Evolutionary conservation across 2,888 invertebrate species (phyloP).

Genomic region (Mesorhabditis spiculigera): DNA sequence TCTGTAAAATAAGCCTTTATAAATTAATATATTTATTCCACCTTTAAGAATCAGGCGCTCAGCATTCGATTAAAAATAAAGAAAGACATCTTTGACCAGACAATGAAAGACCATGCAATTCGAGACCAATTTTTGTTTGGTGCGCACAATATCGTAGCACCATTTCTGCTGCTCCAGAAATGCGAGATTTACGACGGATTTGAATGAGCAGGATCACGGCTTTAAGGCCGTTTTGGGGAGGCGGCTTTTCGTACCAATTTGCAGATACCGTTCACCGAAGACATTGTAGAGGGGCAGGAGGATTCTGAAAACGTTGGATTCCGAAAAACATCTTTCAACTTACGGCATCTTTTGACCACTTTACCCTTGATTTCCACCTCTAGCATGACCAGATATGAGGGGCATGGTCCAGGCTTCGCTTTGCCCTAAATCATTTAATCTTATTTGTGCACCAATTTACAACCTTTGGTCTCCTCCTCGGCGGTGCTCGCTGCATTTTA

Average conservation of each 20-base stretch:
- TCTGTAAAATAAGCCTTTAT: too few relatives aligned
- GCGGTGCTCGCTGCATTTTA: conserved; percentile 5
- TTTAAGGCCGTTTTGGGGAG: background rate
- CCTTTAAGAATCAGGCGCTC: too few relatives aligned
- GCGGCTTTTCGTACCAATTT: conserved; percentile 13
- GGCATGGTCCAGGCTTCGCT: conserved; percentile 17
- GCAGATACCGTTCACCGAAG: conserved; percentile 32
- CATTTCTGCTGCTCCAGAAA: too few relatives aligned
- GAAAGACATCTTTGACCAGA: conserved; percentile 1
- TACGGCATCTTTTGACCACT: conserved; percentile 35
- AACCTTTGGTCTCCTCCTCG: conserved; percentile 11
- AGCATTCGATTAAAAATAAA: background rate
- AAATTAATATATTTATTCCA: too few relatives aligned
- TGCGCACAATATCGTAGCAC: too few relatives aligned
- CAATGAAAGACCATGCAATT: background rate
- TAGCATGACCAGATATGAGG: conserved; percentile 29
- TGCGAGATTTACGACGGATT: conserved; percentile 12
- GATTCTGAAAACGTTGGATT: conserved; percentile 23
- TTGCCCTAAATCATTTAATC: background rate
- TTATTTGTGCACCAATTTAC: too few relatives aligned
- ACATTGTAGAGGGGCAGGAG: conserved; percentile 31
- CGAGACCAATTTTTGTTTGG: background rate
- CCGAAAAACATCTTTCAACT: conserved; percentile 11
- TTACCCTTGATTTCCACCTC: conserved; percentile 31
- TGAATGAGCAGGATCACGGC: conserved; percentile 8